Evolutionary conservation across 1,140 invertebrate genomes (phyloP).

Genomic region (Choristoneura fumiferana): DNA sequence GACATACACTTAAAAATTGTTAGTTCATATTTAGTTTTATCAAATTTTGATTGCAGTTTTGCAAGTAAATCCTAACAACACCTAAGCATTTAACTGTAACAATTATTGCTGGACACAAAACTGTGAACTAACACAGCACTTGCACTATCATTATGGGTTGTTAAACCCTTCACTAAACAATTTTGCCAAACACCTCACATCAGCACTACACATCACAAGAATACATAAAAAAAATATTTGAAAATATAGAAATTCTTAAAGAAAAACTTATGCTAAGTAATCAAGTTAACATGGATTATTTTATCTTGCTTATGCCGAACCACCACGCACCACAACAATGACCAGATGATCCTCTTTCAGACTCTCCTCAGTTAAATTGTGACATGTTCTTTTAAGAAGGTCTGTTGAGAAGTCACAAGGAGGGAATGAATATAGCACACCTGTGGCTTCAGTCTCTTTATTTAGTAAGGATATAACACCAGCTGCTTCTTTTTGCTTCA

Average conservation of each 20-base stretch:
- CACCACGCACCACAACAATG: slow-evolving; percentile 95
- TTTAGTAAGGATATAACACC: slow-evolving; percentile 96
- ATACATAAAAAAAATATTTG: slow-evolving; percentile 47
- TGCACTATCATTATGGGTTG: slow-evolving; percentile 41
- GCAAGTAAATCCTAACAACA: slow-evolving; percentile 60
- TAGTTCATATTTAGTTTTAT: slow-evolving; percentile 22
- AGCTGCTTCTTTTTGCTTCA: slow-evolving; percentile 98
- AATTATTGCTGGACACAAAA: slow-evolving; percentile 63
- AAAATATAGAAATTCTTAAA: slow-evolving; percentile 40
- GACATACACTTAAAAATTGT: slow-evolving; percentile 48
- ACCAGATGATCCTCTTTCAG: slow-evolving; percentile 96
- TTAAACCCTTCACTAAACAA: slow-evolving; percentile 47
- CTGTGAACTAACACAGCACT: slow-evolving; percentile 55
- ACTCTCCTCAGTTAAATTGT: slow-evolving; percentile 91
- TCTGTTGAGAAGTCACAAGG: slow-evolving; percentile 95
- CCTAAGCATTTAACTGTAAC: slow-evolving; percentile 42
- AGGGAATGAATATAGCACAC: slow-evolving; percentile 97
- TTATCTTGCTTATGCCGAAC: slow-evolving; percentile 82
- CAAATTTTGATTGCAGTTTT: slow-evolving; percentile 28
- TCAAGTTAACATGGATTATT: slow-evolving; percentile 33
- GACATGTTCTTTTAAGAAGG: slow-evolving; percentile 91
- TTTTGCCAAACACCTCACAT: slow-evolving; percentile 57
- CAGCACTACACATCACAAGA: slow-evolving; percentile 70
- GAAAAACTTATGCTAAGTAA: slow-evolving; percentile 47
- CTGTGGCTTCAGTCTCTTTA: slow-evolving; percentile 92